A percentile compares a stretch with the other conserved stretches of the same genome.
Evolutionary conservation across 2,888 invertebrate genomes (phyloP).

Genomic region (Ophioninae sp.): DNA sequence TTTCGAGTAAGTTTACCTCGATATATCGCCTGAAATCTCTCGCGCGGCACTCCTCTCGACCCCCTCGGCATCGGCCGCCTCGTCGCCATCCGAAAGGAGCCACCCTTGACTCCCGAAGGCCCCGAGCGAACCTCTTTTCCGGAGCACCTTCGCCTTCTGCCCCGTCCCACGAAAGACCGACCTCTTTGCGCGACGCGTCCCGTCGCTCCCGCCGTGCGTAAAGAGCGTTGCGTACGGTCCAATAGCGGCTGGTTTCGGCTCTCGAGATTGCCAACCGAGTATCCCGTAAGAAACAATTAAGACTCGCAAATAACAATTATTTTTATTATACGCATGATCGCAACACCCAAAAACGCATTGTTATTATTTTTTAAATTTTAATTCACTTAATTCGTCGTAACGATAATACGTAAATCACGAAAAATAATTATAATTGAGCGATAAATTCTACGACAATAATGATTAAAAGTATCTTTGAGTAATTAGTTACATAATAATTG

Average conservation of each 20-base stretch:
- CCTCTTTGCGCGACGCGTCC: background rate
- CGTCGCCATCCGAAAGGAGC: background rate
- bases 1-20: constrained; percentile 72
- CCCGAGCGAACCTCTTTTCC: background rate
- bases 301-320: background rate
- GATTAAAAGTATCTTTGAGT: too few species aligned
- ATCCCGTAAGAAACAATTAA: background rate
- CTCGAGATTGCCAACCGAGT: background rate
- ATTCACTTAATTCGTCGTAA: too few species aligned
- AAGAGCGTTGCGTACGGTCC: background rate
- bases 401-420: too few species aligned
- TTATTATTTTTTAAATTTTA: too few species aligned
- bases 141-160: background rate
- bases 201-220: background rate
- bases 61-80: background rate
- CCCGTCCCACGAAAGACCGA: background rate
- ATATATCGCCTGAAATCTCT: constrained; percentile 67
- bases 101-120: background rate
- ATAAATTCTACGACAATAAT: too few species aligned
- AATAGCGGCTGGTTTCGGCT: background rate
- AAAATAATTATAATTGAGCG: too few species aligned
- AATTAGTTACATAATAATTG: too few species aligned
- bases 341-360: too few species aligned
- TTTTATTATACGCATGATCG: background rate
- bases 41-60: constrained; percentile 22